A percentile compares a stretch with the other conserved stretches of the same genome.
phyloP scores from a whole-genome alignment of 1,140 invertebrate species.

The Stegodyphus dumicola region DNA sequence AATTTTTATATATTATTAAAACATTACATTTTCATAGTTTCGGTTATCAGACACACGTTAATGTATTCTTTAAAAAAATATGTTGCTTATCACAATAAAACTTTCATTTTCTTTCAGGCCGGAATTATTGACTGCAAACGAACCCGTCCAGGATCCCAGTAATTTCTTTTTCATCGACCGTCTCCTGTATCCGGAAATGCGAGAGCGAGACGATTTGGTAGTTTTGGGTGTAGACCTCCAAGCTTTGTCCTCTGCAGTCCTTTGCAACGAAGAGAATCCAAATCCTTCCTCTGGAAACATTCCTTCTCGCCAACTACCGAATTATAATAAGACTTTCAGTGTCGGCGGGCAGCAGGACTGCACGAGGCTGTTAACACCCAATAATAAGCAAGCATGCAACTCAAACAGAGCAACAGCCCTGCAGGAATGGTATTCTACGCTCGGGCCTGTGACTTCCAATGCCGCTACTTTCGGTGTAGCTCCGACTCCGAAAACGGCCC shows the following conservation, averaged over 20 bases:
- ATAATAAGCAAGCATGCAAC: not conserved
- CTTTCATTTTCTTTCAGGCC: slow-evolving; percentile 9
- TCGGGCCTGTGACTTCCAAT: not conserved
- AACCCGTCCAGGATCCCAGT: not conserved
- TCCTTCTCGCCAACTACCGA: not conserved
- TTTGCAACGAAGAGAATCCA: not conserved
- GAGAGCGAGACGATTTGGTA: slow-evolving; percentile 64
- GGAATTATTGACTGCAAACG: slow-evolving; percentile 6
- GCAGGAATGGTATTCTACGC: slow-evolving; percentile 16
- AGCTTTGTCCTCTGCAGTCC: slow-evolving; percentile 64
- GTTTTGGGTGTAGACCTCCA: slow-evolving; percentile 69
- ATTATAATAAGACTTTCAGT: not conserved
- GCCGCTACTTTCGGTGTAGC: not conserved
- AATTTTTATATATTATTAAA: too few species aligned
- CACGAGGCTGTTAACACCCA: not conserved
- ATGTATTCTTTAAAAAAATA: not conserved
- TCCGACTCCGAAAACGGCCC: not conserved
- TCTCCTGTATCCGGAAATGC: slow-evolving; percentile 12
- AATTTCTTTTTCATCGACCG: slow-evolving; percentile 19
- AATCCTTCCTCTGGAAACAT: not conserved
- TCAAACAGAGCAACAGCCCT: not conserved
- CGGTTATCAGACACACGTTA: too few species aligned
- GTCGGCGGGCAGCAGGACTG: slow-evolving; percentile 8
- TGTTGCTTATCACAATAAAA: too few species aligned
- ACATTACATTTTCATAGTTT: too few species aligned